phyloP scores from a whole-genome alignment of 2,888 invertebrate species.

The Arenicola marina region DNA sequence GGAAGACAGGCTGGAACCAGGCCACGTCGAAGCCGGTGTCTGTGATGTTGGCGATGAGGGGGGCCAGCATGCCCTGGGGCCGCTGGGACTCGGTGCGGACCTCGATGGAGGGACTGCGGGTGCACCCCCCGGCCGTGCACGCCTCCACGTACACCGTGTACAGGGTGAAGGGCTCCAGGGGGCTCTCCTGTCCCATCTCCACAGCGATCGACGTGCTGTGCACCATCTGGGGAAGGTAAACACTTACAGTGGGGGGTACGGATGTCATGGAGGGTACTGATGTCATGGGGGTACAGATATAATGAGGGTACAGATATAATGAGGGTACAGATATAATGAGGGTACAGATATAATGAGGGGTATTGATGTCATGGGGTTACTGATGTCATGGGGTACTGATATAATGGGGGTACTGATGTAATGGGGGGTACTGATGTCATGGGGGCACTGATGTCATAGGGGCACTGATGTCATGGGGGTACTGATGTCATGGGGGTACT shows the following conservation, averaged over 20 bases:
- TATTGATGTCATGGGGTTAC: too few relatives aligned
- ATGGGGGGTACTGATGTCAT: too few relatives aligned
- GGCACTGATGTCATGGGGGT: too few relatives aligned
- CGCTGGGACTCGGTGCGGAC: conserved; percentile 48
- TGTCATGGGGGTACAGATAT: too few relatives aligned
- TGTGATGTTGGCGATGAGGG: conserved; percentile 36
- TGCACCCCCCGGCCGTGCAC: conserved; percentile 54
- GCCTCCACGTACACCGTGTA: conserved; percentile 51
- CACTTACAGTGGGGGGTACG: too few relatives aligned
- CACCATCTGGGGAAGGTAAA: neutral
- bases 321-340: neutral
- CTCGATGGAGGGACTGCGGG: conserved; percentile 40
- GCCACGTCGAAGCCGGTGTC: conserved; percentile 36
- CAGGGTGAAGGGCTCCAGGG: conserved; percentile 48
- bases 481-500: too few relatives aligned
- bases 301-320: neutral
- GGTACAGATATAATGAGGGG: too few relatives aligned
- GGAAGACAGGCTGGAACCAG: conserved; percentile 47
- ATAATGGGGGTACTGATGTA: too few relatives aligned
- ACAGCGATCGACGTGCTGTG: neutral
- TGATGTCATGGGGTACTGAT: too few relatives aligned
- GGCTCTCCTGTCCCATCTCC: conserved; percentile 1
- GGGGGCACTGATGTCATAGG: too few relatives aligned
- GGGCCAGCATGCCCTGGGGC: conserved; percentile 41
- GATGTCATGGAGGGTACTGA: too few relatives aligned